A percentile compares a stretch with the other conserved stretches of the same genome.
Conservation (phyloP, 2,888 invertebrate species). For the Thera britannica region DNA sequence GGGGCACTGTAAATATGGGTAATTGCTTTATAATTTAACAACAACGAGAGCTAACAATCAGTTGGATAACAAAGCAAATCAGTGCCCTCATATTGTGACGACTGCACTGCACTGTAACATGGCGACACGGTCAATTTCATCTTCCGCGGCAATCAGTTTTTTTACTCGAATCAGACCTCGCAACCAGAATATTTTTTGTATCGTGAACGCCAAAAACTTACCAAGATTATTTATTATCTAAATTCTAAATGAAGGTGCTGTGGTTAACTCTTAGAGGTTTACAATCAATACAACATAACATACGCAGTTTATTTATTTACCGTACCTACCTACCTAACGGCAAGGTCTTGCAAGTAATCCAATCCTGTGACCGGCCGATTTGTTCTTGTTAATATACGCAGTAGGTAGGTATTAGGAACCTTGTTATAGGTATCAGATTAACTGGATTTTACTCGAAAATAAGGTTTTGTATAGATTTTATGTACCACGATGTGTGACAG, state of each 20-base stretch:
- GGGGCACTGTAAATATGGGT: slow-evolving; percentile 13
- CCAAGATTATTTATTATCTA: not conserved
- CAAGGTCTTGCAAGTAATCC: slow-evolving; percentile 30
- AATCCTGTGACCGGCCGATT: slow-evolving; percentile 20
- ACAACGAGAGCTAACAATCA: slow-evolving; percentile 26
- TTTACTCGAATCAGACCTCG: not conserved
- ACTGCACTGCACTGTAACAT: slow-evolving; percentile 15
- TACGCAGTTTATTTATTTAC: not conserved
- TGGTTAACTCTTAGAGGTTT: not conserved
- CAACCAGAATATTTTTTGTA: not conserved
- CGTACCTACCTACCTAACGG: slow-evolving; percentile 8
- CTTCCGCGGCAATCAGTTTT: slow-evolving; percentile 27
- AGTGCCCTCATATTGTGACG: slow-evolving; percentile 16
- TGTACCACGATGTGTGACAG: no score
- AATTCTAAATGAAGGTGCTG: not conserved
- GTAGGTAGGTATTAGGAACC: no score
- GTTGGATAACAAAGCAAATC: slow-evolving; percentile 30
- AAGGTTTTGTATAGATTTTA: no score
- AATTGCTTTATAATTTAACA: slow-evolving; percentile 21
- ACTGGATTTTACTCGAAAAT: no score
- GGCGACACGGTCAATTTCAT: slow-evolving; percentile 40
- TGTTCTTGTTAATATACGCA: slow-evolving; percentile 1
- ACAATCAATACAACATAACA: not conserved
- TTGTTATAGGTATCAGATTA: no score
- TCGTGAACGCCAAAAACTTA: not conserved